Evolutionary conservation across 2,113 vertebrate species (phyloP).

Genomic region (Morone chrysops): DNA sequence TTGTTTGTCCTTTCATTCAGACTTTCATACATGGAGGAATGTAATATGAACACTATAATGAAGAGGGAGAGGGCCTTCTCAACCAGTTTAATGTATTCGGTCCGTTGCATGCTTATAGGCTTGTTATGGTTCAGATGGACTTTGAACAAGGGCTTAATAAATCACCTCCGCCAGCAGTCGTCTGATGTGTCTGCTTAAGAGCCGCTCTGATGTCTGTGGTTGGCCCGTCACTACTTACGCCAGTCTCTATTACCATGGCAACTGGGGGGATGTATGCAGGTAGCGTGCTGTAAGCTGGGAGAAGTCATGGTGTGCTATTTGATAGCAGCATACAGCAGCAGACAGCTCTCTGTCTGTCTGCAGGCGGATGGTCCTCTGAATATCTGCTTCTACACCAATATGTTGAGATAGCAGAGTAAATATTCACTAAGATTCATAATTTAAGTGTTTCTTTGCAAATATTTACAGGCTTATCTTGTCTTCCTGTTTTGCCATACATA

Average conservation of each 20-base stretch:
- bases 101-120: constrained; percentile 74
- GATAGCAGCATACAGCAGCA: constrained; percentile 74
- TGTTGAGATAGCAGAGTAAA: constrained; percentile 26
- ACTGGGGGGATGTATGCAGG: constrained; percentile 81
- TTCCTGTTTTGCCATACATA: neutral
- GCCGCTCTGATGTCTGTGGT: constrained; percentile 77
- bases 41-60: constrained; percentile 75
- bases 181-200: constrained; percentile 79
- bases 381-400: constrained; percentile 42
- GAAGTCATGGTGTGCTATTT: constrained; percentile 77
- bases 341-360: constrained; percentile 42
- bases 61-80: constrained; percentile 68
- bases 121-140: constrained; percentile 79
- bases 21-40: constrained; percentile 63
- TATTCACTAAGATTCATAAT: constrained; percentile 21
- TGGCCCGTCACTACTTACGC: constrained; percentile 76
- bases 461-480: constrained; percentile 28
- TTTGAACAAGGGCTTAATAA: constrained; percentile 79
- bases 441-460: constrained; percentile 11
- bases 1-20: constrained; percentile 65
- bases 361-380: neutral
- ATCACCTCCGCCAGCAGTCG: constrained; percentile 77
- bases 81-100: constrained; percentile 76
- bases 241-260: constrained; percentile 84
- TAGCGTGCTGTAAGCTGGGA: constrained; percentile 73